Base-by-base conservation (phyloP, 1,140 invertebrate genomes). In the roundworm (Caenorhabditis elegans) region DNA sequence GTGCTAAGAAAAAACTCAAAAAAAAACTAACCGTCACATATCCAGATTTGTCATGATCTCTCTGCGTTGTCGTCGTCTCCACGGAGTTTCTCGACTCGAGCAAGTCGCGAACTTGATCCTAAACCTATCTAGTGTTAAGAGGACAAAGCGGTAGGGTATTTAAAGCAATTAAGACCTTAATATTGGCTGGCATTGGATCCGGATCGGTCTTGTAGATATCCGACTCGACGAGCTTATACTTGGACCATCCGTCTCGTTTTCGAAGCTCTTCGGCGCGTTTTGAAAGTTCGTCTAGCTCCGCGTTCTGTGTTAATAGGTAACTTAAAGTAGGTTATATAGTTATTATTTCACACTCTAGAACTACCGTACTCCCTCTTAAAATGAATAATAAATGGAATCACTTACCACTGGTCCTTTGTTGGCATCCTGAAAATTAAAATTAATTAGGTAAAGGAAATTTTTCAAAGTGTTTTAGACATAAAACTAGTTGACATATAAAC, bases 21-120 rank as follows among this genome's bases (percentile, higher is more conserved):
- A 36, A 48, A 47, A 78, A 53, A 47, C 86, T 78, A 55, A 87
- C 86, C 84, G 86, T 87, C 17, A 87, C 87, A 70, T 87, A 87
- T 49, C 86, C 86, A 31, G 86, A 86, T 24, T 85, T 82, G 55
- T 87, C 86, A 34, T 88, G 75, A 26, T 78, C 49, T n/a, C 55
- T 43, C 43, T 78, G 46, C 22, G 83, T 85, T 31, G 60, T 86
- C 28, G 83, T 77, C 13, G 86, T 86, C 39, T 83, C 83, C 5
- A 79, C 60, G 2, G 83, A 85, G 11, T 79, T 80, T 26, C 86
- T 82, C 6, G 83, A 85, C 43, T 87, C 86, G 28, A 87, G 78
- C 79, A 85, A 65, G 36, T 87, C 86, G 26, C 85, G 83, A 31
- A 86, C 85, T 80, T 87, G 86, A 31, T 87, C 86, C 86, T 87